Conservation (phyloP, 1,140 invertebrate species). For the Helicoverpa zea region DNA sequence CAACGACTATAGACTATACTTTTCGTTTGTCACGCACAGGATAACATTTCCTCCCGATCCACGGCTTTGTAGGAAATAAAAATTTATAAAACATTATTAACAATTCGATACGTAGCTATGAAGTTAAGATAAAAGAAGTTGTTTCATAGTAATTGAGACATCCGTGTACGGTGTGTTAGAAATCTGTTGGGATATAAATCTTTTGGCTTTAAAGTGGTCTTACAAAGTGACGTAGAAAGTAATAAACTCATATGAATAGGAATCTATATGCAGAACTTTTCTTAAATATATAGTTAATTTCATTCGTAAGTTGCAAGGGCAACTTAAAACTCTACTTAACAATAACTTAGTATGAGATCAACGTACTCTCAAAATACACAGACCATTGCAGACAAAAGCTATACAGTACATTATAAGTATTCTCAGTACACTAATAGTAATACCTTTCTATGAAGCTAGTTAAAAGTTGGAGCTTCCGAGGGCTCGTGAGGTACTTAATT, state of each 20-base stretch:
- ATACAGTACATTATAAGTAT: constrained; percentile 12
- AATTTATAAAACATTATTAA: no score
- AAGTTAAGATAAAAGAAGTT: no score
- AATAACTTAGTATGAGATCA: background rate
- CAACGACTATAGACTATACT: background rate
- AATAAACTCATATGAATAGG: no score
- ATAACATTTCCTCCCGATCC: background rate
- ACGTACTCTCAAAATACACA: background rate
- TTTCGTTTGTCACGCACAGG: constrained; percentile 16
- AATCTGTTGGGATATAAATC: no score
- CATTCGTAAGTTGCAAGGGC: no score
- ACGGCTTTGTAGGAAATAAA: background rate
- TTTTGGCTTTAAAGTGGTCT: no score
- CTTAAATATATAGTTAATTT: no score
- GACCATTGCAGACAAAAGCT: background rate
- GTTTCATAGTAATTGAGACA: no score
- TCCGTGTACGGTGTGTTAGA: no score
- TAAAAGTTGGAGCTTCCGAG: constrained; percentile 66
- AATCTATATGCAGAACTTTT: no score
- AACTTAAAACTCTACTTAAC: background rate
- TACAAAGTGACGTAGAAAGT: no score
- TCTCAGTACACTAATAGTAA: constrained; percentile 4
- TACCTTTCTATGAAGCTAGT: constrained; percentile 58
- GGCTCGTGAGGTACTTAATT: constrained; percentile 60
- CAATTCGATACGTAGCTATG: no score